Evolutionary conservation across 2,113 vertebrate species (phyloP).

Genomic region (Nerophis lumbriciformis): DNA sequence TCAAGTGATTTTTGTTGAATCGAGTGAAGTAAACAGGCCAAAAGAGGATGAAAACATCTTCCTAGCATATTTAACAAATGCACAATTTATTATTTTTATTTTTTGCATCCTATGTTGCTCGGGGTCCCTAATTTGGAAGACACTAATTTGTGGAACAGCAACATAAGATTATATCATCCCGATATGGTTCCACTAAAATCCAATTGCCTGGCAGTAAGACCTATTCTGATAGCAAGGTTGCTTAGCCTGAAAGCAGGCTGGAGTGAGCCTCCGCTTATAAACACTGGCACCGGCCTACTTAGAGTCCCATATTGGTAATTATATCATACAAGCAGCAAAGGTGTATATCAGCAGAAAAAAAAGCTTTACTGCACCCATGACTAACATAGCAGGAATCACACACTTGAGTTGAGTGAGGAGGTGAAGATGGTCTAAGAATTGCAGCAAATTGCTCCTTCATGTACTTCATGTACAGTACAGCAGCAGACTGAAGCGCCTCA

Average conservation of each 20-base stretch:
- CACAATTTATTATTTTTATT: neutral
- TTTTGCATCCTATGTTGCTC: neutral
- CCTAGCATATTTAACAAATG: too few relatives aligned
- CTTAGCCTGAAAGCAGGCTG: slow-evolving; percentile 9
- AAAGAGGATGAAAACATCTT: neutral
- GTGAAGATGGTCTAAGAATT: slow-evolving; percentile 11
- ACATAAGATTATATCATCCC: neutral
- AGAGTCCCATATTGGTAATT: slow-evolving; percentile 31
- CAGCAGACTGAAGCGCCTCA: slow-evolving; percentile 18
- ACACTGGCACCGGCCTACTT: slow-evolving; percentile 8
- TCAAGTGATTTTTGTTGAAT: too few relatives aligned
- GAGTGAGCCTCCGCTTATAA: slow-evolving; percentile 23
- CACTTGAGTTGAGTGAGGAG: slow-evolving; percentile 16
- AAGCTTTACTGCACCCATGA: slow-evolving; percentile 28
- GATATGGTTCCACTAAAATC: slow-evolving; percentile 8
- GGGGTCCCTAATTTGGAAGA: slow-evolving; percentile 4
- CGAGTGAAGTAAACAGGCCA: neutral
- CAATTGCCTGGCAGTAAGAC: slow-evolving; percentile 12
- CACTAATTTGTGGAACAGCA: slow-evolving; percentile 7
- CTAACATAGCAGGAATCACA: slow-evolving; percentile 18
- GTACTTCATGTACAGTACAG: neutral
- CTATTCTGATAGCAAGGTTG: slow-evolving; percentile 15
- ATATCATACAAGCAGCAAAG: slow-evolving; percentile 28
- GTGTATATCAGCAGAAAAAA: slow-evolving; percentile 27
- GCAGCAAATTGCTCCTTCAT: slow-evolving; percentile 17